Evolutionary conservation across 1,140 invertebrate genomes (phyloP), one percentile per base, ranked within the genome.

Genomic region (Drosophila ficusphila): DNA sequence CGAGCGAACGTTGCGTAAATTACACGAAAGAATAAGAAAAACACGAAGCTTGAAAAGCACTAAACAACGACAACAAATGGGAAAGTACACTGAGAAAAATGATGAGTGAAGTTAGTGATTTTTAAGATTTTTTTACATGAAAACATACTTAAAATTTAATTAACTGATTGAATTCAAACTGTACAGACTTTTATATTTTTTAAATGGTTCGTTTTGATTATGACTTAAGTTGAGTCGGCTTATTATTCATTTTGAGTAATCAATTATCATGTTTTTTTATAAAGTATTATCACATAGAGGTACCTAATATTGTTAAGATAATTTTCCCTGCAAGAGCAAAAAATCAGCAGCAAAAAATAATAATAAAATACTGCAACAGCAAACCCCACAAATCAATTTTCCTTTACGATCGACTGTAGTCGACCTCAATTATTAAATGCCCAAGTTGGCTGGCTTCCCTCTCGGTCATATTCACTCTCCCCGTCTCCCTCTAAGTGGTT

Each of bases 1-100:
- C 76, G 72, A 86, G 56, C 58, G 76, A 85, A 41, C 67, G 82
- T 88, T 86, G 81, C 82, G 82, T 85, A 81, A 85, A 85, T 86
- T 81, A 81, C 73, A 88, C 53, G 27, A 83, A 85, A 64, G 39
- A 61, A 73, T 72, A 71, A 58, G 9, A 57, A 31, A 46, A 60
- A 71, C 64, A 48, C 56, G 42, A 41, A 73, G 42, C 33, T 42
- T 48, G 53, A 48, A 36, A 76, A 46, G 36, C 42, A 60, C 41
- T 62, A 61, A 79, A 54, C 49, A 75, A 49, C 47, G 57, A 33
- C 46, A 79, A 48, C 57, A 65, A 73, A 56, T 58, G 36, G 14
- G 41, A 31, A 31, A 57, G 16, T 6, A 18, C 54, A 57, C 54
- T 34, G 19, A 34, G 8, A 11, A 16, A 31, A 54, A 53, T 18